Evolutionary conservation across 2,888 invertebrate species (phyloP).

Genomic region (Aquatica leii): DNA sequence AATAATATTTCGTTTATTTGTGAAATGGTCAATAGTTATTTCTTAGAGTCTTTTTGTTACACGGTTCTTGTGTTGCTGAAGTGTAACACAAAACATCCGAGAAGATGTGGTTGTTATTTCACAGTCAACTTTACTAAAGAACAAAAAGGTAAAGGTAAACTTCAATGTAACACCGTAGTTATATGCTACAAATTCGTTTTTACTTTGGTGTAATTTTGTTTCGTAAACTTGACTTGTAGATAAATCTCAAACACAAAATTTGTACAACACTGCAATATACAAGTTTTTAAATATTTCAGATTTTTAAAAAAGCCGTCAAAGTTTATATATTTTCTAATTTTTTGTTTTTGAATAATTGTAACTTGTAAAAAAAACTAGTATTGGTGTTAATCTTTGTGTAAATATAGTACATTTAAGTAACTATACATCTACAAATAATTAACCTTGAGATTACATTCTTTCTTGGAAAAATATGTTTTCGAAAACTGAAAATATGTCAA

Average conservation of each 20-base stretch:
- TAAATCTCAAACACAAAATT: not conserved
- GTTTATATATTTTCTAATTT: no score
- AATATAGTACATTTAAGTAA: not conserved
- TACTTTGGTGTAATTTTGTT: not conserved
- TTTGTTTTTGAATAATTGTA: not conserved
- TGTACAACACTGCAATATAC: not conserved
- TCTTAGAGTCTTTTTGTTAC: no score
- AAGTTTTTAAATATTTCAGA: no score
- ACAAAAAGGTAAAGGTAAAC: no score
- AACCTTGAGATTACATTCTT: not conserved
- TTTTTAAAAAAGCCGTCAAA: no score
- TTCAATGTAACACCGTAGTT: not conserved
- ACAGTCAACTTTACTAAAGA: no score
- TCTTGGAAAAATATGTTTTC: not conserved
- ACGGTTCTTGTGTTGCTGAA: no score
- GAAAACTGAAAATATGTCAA: not conserved
- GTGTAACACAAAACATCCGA: no score
- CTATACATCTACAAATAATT: not conserved
- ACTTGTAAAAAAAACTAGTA: not conserved
- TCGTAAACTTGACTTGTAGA: not conserved
- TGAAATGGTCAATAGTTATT: no score
- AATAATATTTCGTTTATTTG: no score
- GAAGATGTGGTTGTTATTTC: no score
- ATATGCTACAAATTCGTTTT: not conserved
- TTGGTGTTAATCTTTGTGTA: not conserved